Percentiles rank a stretch among this genome's conserved stretches.
These are phyloP conservation scores for Brenthis ino DNA, from an alignment of 2,888 invertebrate species.

Conservation along the genomic window DNA sequence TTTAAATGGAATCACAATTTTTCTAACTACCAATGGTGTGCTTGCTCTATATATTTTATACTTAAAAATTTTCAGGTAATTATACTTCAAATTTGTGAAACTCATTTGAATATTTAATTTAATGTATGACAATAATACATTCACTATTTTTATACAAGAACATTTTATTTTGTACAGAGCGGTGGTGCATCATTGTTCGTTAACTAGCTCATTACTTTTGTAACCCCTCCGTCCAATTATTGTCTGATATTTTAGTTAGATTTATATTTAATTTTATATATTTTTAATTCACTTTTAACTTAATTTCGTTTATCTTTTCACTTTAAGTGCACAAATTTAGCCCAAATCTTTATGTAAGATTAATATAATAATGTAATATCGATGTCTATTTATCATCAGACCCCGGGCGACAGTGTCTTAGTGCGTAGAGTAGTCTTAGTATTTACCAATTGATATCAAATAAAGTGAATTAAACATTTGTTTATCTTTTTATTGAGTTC, in stretches of 20 bases:
- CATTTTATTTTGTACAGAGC: neutral
- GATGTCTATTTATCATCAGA: constrained; percentile 5
- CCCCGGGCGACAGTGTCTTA: constrained; percentile 3
- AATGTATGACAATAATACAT: constrained; percentile 17
- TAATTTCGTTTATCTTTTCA: neutral
- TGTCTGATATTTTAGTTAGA: constrained; percentile 3
- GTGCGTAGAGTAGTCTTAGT: neutral
- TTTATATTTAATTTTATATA: neutral
- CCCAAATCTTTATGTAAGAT: neutral
- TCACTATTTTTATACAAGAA: constrained; percentile 4
- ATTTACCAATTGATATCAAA: constrained; percentile 1
- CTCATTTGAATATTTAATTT: neutral
- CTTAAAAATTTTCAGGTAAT: neutral
- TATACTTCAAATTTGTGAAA: neutral
- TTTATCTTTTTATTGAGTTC: neutral
- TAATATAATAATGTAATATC: neutral
- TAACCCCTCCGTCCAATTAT: constrained; percentile 14
- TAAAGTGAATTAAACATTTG: neutral
- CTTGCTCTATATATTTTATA: neutral
- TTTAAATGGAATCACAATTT: constrained; percentile 10
- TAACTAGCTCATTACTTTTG: neutral
- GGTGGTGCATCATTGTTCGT: neutral
- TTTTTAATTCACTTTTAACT: neutral
- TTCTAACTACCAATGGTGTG: neutral
- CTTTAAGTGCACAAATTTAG: neutral